Evolutionary conservation across 2,113 vertebrate species (phyloP), one percentile per base, ranked within the genome.

Genomic region (Gallinago media): DNA sequence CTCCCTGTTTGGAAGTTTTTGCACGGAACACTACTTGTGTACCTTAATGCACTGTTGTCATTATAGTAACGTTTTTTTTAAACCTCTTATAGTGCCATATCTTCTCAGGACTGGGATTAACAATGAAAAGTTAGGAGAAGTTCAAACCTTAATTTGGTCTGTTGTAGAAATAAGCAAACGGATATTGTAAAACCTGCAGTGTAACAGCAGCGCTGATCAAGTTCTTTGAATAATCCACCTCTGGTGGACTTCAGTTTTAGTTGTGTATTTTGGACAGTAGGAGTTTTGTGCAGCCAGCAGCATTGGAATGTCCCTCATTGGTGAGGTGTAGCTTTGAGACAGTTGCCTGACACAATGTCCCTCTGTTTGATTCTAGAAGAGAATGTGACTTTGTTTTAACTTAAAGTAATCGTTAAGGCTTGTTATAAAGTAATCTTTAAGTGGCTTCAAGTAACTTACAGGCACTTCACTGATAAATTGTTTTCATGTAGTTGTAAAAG

Each of bases 71-170:
- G 27, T 49, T 71, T 79, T 82, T 25, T 83, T 25, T 4, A 78
- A 71, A 40, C 40, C 11, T 78, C 17, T 49, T 34, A 3, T 0
- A 47, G 17, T 74, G n/a, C 15, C 3, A 0, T 68, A 1, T 50
- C 11, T 73, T 92, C 34, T 81, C 23, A 61, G 15, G 31, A 44
- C 31, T 63, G 23, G 14, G 14, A 55, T 58, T 66, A 59, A 59
- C 46, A 50, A 52, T 72, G 15, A 46, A 80, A 92, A 27, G 7
- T 73, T 68, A 42, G 22, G 25, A 44, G 19, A 62, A 49, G 13
- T 79, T 86, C 42, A 38, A 23, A 79, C 14, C 4, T 59, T 15
- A 20, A 0, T 70, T 73, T 68, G 13, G 6, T 55, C 44, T 77
- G 2, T 46, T 36, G 40, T 70, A 77, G 77, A 52, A 76, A 81